Evolutionary conservation across 2,113 vertebrate genomes (phyloP), one percentile per base, ranked within the genome.

Genomic region (Geothlypis trichas): DNA sequence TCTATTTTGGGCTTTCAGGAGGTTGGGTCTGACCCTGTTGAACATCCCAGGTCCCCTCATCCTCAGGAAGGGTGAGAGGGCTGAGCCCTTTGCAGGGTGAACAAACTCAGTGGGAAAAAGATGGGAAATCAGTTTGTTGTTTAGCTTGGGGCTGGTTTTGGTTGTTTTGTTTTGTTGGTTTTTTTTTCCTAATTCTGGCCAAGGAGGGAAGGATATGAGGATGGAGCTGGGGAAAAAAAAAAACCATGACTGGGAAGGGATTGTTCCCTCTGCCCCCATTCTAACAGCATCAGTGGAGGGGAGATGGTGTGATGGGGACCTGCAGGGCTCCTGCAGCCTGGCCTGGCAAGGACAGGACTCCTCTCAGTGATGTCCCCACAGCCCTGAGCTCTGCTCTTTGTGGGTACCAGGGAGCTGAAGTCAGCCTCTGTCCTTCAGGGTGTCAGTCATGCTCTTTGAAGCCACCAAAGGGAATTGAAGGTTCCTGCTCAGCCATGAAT

Each of bases 401-500:
- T 31, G 78, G 49, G 62, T 35, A 52, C 30, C 8, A 3, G 74
- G 35, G 30, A 84, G 58, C 67, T 65, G 79, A 35, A 86, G 57
- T 18, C 94, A 90, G 55, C 26, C 33, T 23, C 57, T 44, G 47
- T 55, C 90, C 83, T 80, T 52, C 0, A 0, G 37, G 44, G 18
- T 66, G 85, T 92, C 91, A 81, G 27, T 82, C 80, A 74, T 1
- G 0, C 61, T 58, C 52, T 63, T 73, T 2, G 2, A 37, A 89
- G 80, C 76, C 62, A 66, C 89, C 77, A 22, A 41, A 86, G 89
- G 91, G 94, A 79, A 61, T 4, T 65, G 84, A 87, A 94, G 74
- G 78, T n/a, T 87, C 66, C 65, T 0, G 0, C 52, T 87, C 66
- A 91, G 74, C 69, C 42, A 28, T 61, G 27, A 89, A 94, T 93